These are phyloP conservation scores for Globicephala melas DNA, from an alignment of 2,113 vertebrate species.

Conservation along the genomic window DNA sequence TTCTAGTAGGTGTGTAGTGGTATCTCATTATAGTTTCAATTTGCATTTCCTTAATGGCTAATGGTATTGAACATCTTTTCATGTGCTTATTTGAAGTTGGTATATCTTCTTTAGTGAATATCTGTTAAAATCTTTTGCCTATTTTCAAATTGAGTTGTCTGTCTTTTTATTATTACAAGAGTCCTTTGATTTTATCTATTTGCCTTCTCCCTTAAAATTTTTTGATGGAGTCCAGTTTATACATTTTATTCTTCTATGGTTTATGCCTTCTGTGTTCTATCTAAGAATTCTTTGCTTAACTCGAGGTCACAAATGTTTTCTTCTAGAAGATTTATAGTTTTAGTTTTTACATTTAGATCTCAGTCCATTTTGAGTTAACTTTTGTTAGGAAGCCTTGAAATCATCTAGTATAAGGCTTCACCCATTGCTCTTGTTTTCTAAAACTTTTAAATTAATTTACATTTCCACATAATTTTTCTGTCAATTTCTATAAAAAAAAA, in stretches of 20 bases:
- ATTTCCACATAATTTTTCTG: neutral
- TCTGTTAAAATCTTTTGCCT: slow-evolving; percentile 8
- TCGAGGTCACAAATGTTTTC: neutral
- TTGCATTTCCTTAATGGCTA: slow-evolving; percentile 22
- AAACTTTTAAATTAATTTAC: neutral
- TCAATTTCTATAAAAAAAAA: neutral
- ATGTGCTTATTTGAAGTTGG: neutral
- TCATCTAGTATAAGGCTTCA: neutral
- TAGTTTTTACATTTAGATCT: neutral
- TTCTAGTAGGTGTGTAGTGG: neutral
- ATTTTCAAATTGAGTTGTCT: slow-evolving; percentile 5
- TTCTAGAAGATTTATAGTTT: neutral
- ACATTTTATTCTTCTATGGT: neutral
- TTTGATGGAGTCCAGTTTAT: neutral
- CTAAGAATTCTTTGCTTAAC: neutral
- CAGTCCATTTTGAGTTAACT: neutral
- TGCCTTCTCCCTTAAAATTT: neutral
- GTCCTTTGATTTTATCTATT: slow-evolving; percentile 9
- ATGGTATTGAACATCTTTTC: slow-evolving; percentile 25
- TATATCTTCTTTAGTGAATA: neutral
- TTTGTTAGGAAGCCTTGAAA: neutral
- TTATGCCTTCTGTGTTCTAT: neutral
- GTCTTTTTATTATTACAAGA: neutral
- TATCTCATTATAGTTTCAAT: neutral
- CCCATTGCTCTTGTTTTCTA: neutral